phyloP scores from a whole-genome alignment of 2,113 vertebrate species.

The Hippocampus guttulatus region DNA sequence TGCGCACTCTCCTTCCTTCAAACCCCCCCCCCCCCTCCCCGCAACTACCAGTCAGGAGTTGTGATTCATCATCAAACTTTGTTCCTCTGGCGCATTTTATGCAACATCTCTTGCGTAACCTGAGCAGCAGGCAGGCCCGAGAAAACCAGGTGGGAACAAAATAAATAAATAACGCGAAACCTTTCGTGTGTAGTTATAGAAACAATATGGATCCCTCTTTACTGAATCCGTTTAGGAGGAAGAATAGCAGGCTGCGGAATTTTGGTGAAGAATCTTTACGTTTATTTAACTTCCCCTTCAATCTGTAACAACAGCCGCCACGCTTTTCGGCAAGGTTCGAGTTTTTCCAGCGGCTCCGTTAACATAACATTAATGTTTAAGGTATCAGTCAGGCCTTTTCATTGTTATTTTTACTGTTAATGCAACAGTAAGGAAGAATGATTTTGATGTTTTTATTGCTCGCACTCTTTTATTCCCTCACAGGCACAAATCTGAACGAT shows the following conservation, averaged over 20 bases:
- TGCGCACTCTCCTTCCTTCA: neutral
- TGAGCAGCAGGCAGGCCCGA: slow-evolving; percentile 16
- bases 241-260: neutral
- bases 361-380: neutral
- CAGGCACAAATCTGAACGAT: neutral
- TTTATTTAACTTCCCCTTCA: slow-evolving; percentile 11
- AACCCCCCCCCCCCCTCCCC: neutral
- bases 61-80: slow-evolving; percentile 43
- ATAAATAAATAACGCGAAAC: slow-evolving; percentile 10
- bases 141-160: slow-evolving; percentile 38
- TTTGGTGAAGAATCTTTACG: neutral
- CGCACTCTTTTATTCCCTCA: neutral
- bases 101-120: slow-evolving; percentile 56
- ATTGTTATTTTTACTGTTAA: slow-evolving; percentile 1
- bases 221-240: neutral
- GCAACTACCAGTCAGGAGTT: slow-evolving; percentile 6
- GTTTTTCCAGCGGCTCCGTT: neutral
- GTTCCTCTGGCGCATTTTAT: slow-evolving; percentile 44
- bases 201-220: neutral
- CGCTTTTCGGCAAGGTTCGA: neutral
- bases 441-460: neutral
- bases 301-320: neutral
- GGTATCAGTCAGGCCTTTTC: neutral
- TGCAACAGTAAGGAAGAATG: neutral
- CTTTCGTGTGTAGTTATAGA: slow-evolving; percentile 7